Base-by-base conservation (phyloP, 2,797 vertebrate species). In the Sebastes minor region DNA sequence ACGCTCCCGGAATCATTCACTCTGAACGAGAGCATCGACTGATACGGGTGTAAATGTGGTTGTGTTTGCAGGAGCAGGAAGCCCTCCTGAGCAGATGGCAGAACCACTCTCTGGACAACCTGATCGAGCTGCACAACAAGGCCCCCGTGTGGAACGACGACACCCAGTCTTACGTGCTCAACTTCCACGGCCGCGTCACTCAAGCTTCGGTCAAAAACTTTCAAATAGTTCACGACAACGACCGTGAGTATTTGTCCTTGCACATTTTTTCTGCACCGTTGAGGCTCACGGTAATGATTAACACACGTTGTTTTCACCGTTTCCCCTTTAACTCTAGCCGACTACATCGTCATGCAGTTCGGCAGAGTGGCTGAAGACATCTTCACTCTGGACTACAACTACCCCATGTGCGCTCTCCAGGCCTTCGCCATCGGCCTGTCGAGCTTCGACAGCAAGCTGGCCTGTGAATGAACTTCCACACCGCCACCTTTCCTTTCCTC, bases 291-390 rank as follows among this genome's bases (percentile, higher is more conserved):
- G 53, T 42, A 2, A 27, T 6, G 23, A 27, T 42, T 66, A 32
- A 74, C 23, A 2, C n/a, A 6, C 55, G 6, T 5, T 3, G 8
- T 74, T 75, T n/a, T n/a, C 8, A 3, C 38, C 22, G 4, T 28
- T 55, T 22, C 27, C 11, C 11, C 11, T 2, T 8, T 5, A 20
- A 30, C 56, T 75, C 20, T 55, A 99, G 98, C 96, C 2, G 97
- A 99, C 86, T 99, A 99, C 94, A 99, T 99, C 0, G 97, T 99
- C 80, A 99, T 99, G 98, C 98, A 99, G 95, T 99, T 99, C 30
- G 98, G 98, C 27, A 94, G 98, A 25, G 97, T 99, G 80, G 97
- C 98, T 0, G 98, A 99, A 60, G 98, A 99, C 61, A 94, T 98
- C 84, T 99, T 99, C 94, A 99, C 98, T 0, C 94, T 99, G 91